Evolutionary conservation across 2,113 vertebrate genomes (phyloP).

Genomic region (Cettia cetti): DNA sequence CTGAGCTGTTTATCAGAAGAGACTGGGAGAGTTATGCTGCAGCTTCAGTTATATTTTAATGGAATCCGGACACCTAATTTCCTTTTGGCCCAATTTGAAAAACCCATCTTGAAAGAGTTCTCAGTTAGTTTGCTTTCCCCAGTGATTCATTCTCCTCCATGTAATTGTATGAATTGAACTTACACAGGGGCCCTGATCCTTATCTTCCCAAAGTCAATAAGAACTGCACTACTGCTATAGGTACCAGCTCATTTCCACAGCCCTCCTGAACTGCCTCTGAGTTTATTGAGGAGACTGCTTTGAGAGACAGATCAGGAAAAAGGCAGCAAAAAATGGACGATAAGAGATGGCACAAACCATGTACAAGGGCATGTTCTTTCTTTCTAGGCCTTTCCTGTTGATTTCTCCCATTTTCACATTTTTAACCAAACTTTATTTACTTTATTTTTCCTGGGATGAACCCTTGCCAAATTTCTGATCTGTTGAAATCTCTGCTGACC

Average conservation of each 20-base stretch:
- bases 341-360: background rate
- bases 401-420: background rate
- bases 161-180: background rate
- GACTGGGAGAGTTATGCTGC: background rate
- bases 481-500: background rate
- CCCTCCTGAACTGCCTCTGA: background rate
- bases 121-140: background rate
- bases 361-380: background rate
- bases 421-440: background rate
- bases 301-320: background rate
- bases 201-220: background rate
- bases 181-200: background rate
- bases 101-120: background rate
- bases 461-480: background rate
- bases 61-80: background rate
- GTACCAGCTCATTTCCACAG: background rate
- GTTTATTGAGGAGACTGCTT: background rate
- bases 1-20: background rate
- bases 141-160: background rate
- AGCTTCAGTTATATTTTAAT: background rate
- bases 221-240: background rate
- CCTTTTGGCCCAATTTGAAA: background rate
- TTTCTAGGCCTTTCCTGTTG: background rate
- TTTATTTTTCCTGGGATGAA: background rate
- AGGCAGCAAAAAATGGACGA: background rate